Base-by-base conservation (phyloP, 2,797 vertebrate genomes). In the Acanthurus tractus region DNA sequence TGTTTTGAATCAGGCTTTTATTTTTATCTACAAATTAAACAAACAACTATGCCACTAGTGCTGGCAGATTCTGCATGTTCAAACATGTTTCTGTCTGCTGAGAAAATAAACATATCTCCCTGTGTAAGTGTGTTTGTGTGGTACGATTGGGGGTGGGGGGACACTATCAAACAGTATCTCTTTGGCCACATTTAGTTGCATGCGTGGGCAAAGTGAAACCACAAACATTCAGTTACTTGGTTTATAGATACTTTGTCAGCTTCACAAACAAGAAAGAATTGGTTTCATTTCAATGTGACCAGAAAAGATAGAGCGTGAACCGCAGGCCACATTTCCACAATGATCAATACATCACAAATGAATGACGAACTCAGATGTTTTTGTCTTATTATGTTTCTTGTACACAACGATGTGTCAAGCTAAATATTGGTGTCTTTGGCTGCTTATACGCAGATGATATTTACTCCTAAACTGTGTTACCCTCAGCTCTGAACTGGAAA, bases 131-230 rank as follows among this genome's bases (percentile, higher is more conserved):
- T 58, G 62, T 70, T 50, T 58, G 12, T 25, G 34, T 68, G 40
- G 29, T 34, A 34, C 7, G 29, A 6, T 34, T 34, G 29, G 6
- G 29, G 29, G 29, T 34, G 29, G 29, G 29, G 29, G 29, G 29
- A 29, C 29, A 29, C 29, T 29, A 29, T 8, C 8, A 14, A 22
- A 46, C 56, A 40, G 36, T 84, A 75, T 83, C 74, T 25, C 57
- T 11, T 64, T 8, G 6, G 49, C 57, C 25, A 55, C 36, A 78
- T 64, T 71, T 79, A 79, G 58, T 15, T 44, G 22, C 46, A 78
- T 34, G 79, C 83, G 86, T 78, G 76, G 64, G 66, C 58, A 70
- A 63, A 86, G 70, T 63, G 50, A 59, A 89, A 82, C 52, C 70
- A 74, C 34, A 78, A 68, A 48, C 23, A 10, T 53, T 53, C 58